A percentile compares a stretch with the other conserved stretches of the same genome.
Conservation (phyloP, 2,888 invertebrate species). For the Ptychoptera albimana region DNA sequence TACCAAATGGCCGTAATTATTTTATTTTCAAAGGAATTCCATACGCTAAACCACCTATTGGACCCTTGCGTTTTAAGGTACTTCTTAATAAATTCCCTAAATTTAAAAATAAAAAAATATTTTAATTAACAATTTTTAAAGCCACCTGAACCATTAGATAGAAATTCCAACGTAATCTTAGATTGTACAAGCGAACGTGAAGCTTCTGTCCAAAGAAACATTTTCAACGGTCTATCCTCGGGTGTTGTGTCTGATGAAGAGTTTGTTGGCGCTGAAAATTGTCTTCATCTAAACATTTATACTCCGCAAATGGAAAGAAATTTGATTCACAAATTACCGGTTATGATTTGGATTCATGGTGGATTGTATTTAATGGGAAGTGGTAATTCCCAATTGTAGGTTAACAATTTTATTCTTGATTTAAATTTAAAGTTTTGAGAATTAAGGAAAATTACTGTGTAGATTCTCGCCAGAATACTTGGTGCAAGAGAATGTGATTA, state of each 20-base stretch:
- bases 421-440: too few relatives aligned
- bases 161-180: constrained; percentile 18
- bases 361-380: constrained; percentile 24
- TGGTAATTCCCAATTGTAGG: constrained; percentile 22
- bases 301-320: constrained; percentile 14
- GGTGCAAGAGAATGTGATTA: constrained; percentile 23
- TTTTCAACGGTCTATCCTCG: constrained; percentile 8
- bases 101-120: neutral
- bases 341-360: constrained; percentile 29
- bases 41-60: constrained; percentile 39
- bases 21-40: constrained; percentile 37
- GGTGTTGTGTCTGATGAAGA: constrained; percentile 4
- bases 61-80: constrained; percentile 26
- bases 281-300: constrained; percentile 25
- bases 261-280: constrained; percentile 23
- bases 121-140: constrained; percentile 6
- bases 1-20: constrained; percentile 28
- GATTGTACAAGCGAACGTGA: constrained; percentile 23
- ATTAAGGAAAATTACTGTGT: neutral
- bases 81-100: constrained; percentile 3
- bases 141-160: constrained; percentile 23
- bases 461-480: constrained; percentile 23
- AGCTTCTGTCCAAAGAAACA: constrained; percentile 21
- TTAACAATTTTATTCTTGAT: too few relatives aligned
- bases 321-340: constrained; percentile 14